phyloP scores from a whole-genome alignment of 2,113 vertebrate genomes.

The Centropristis striata region DNA sequence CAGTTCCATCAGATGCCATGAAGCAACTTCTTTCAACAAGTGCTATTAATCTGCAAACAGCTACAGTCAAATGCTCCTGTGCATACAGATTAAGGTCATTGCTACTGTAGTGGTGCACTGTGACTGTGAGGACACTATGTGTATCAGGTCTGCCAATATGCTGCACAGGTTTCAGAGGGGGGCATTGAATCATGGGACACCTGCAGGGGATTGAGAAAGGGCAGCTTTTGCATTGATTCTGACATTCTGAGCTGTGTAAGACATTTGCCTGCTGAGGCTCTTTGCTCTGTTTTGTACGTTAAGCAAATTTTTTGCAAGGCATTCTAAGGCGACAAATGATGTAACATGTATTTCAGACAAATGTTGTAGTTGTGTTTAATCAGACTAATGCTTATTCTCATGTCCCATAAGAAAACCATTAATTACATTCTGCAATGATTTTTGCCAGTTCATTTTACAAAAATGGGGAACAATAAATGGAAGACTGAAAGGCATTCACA shows the following conservation, averaged over 20 bases:
- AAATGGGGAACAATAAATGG: background rate
- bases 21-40: constrained; percentile 12
- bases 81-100: constrained; percentile 38
- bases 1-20: constrained; percentile 3
- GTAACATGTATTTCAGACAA: background rate
- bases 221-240: constrained; percentile 19
- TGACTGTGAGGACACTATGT: constrained; percentile 18
- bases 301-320: background rate
- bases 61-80: constrained; percentile 19
- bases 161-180: constrained; percentile 46
- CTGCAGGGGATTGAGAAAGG: constrained; percentile 47
- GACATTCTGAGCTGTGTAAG: background rate
- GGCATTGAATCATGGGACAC: constrained; percentile 48
- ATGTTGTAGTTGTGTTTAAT: background rate
- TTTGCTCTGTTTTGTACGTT: background rate
- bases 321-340: no score
- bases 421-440: background rate
- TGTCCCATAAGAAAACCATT: background rate
- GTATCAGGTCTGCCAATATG: constrained; percentile 32
- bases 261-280: constrained; percentile 25
- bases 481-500: background rate
- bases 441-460: background rate
- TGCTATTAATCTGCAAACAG: constrained; percentile 37
- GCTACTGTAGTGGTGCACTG: background rate
- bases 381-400: background rate